phyloP scores from a whole-genome alignment of 1,140 invertebrate species.

The Trichonephila clavata region DNA sequence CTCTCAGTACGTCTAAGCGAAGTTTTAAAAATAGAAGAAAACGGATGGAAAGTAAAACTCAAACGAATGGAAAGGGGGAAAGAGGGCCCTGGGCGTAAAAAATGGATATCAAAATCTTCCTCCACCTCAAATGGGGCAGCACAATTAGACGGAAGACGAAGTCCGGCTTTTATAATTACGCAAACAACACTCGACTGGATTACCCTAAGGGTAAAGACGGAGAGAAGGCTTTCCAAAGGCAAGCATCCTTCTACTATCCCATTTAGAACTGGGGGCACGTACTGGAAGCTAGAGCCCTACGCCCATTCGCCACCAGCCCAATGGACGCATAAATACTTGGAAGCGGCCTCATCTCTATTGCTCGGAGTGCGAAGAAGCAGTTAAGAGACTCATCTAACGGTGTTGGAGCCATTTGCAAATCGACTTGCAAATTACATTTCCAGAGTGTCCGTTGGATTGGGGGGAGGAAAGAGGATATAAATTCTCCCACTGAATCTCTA shows the following conservation, averaged over 20 bases:
- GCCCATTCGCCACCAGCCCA: slow-evolving; percentile 63
- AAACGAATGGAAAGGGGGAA: neutral
- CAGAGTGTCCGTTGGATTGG: slow-evolving; percentile 66
- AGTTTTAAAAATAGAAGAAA: slow-evolving; percentile 36
- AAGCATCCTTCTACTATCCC: slow-evolving; percentile 48
- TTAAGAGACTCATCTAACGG: slow-evolving; percentile 70
- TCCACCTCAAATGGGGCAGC: slow-evolving; percentile 53
- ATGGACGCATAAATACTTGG: slow-evolving; percentile 72
- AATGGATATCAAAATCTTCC: slow-evolving; percentile 65
- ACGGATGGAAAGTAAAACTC: neutral
- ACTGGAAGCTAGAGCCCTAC: slow-evolving; percentile 16
- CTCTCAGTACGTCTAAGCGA: neutral
- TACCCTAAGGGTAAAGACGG: slow-evolving; percentile 34
- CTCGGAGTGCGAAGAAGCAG: slow-evolving; percentile 73
- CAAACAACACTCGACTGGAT: slow-evolving; percentile 50
- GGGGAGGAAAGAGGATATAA: slow-evolving; percentile 31
- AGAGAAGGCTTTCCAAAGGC: neutral
- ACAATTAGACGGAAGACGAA: slow-evolving; percentile 64
- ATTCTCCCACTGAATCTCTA: slow-evolving; percentile 15
- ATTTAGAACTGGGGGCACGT: slow-evolving; percentile 66
- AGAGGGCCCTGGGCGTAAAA: slow-evolving; percentile 46
- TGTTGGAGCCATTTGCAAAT: slow-evolving; percentile 75
- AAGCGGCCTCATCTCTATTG: slow-evolving; percentile 64
- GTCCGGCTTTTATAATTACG: slow-evolving; percentile 69
- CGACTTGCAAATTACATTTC: slow-evolving; percentile 76